Evolutionary conservation across 64 coral and sea anemone species (phyloP).

Genomic region (Pocillopora verrucosa): DNA sequence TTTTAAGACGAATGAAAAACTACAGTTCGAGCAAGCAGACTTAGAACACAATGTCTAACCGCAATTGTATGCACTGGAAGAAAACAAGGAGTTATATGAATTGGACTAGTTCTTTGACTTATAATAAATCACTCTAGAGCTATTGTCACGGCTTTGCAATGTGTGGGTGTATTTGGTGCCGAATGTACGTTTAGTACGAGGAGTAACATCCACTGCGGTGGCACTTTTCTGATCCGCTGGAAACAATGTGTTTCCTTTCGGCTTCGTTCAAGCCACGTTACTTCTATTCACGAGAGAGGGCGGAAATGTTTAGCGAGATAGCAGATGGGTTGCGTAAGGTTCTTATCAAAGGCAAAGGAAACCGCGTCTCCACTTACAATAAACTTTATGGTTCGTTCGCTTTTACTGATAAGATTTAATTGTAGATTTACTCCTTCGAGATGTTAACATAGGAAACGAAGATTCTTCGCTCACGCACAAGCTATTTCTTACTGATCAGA

Average conservation of each 20-base stretch:
- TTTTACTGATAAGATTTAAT: neutral
- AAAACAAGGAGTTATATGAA: neutral
- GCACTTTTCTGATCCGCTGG: neutral
- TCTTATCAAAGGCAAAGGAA: neutral
- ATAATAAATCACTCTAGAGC: constrained; percentile 4
- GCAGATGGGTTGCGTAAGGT: neutral
- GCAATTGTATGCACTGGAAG: neutral
- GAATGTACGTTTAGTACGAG: neutral
- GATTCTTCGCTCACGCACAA: neutral
- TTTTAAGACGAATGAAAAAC: neutral
- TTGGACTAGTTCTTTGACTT: neutral
- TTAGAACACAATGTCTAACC: neutral
- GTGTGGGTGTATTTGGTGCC: neutral
- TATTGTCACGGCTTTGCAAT: neutral
- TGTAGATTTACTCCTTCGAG: constrained; percentile 11
- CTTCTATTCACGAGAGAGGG: neutral
- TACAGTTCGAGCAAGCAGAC: neutral
- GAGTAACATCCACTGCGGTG: no score
- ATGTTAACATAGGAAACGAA: neutral
- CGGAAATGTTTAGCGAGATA: neutral
- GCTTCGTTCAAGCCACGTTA: neutral
- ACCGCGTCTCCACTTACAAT: neutral
- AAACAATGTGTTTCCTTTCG: neutral
- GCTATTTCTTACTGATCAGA: neutral
- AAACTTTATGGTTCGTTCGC: neutral